phyloP scores from a whole-genome alignment of 2,888 invertebrate species.

The Troides aeacus region DNA sequence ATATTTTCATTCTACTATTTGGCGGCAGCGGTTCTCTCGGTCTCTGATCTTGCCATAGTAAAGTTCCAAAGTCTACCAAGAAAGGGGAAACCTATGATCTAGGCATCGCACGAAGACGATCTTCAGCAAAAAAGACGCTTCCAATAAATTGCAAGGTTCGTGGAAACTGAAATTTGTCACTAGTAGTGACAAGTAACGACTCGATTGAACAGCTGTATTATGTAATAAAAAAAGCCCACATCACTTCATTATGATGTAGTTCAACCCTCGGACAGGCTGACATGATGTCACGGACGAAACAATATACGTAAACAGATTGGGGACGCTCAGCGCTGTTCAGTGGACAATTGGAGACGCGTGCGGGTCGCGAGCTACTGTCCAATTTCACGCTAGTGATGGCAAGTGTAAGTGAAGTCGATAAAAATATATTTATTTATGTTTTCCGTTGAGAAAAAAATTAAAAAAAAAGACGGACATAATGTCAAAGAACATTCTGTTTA shows the following conservation, averaged over 20 bases:
- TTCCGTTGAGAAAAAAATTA: too few species aligned
- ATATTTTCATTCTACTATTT: too few species aligned
- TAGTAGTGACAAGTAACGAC: neutral
- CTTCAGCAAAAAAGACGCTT: too few species aligned
- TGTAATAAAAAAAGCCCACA: neutral
- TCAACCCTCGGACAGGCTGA: constrained; percentile 1
- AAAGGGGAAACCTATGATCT: too few species aligned
- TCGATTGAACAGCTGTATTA: constrained; percentile 8
- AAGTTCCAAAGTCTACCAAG: too few species aligned
- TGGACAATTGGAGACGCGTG: constrained; percentile 28
- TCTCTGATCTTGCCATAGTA: too few species aligned
- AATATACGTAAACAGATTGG: constrained; percentile 7
- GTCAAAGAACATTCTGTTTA: too few species aligned
- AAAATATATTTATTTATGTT: neutral
- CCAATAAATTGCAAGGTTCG: too few species aligned
- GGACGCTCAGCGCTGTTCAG: constrained; percentile 16
- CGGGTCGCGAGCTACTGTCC: constrained; percentile 16
- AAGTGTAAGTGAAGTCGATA: neutral
- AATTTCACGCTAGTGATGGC: constrained; percentile 24
- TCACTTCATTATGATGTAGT: constrained; percentile 1
- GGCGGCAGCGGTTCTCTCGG: too few species aligned
- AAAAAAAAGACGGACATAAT: too few species aligned
- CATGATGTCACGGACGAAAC: constrained; percentile 9
- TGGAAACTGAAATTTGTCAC: too few species aligned
- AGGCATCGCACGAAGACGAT: too few species aligned